Conservation (phyloP, 1,140 invertebrate species). For the Drosophila simulans region DNA sequence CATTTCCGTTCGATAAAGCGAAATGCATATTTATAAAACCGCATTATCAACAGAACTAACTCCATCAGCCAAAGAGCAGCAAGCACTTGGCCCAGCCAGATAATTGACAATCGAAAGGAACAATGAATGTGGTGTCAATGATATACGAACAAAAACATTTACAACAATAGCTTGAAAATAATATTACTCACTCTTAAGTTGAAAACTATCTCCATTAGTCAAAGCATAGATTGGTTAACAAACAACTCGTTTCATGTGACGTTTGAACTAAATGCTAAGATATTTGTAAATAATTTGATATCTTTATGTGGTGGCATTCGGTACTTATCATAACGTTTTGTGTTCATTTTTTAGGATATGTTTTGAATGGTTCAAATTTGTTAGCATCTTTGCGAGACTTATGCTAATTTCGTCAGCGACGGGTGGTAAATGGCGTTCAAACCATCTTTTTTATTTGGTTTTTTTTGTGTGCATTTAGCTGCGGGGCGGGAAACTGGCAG, state of each 20-base stretch:
- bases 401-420: constrained; percentile 6
- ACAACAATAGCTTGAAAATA: no score
- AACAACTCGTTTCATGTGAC: neutral
- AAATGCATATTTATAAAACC: constrained; percentile 13
- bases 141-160: neutral
- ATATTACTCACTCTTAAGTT: neutral
- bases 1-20: constrained; percentile 68
- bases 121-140: neutral
- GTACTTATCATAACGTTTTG: no score
- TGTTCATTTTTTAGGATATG: no score
- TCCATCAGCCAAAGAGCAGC: neutral
- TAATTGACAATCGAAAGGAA: neutral
- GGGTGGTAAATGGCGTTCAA: constrained; percentile 14
- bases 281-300: neutral
- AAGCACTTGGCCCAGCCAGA: neutral
- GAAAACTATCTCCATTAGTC: neutral
- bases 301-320: neutral
- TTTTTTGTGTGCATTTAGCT: neutral
- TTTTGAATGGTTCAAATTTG: neutral
- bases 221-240: neutral
- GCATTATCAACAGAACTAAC: constrained; percentile 12
- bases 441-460: no score
- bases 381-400: neutral
- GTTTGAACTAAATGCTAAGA: neutral
- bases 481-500: neutral